Evolutionary conservation across 1,140 invertebrate genomes (phyloP).

Genomic region (Battus philenor): DNA sequence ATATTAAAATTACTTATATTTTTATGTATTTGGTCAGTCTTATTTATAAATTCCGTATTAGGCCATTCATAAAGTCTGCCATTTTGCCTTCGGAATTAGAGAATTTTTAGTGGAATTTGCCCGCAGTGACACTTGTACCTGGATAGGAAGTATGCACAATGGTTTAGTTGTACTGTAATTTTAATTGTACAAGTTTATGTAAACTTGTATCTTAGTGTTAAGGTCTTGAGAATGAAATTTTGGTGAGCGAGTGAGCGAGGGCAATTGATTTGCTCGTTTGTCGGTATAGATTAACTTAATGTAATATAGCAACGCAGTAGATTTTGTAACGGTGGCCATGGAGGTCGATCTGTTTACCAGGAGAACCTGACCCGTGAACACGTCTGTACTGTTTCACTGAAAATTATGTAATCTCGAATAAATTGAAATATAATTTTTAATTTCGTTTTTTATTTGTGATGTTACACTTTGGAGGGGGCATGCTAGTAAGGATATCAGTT

Average conservation of each 20-base stretch:
- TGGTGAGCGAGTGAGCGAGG: background rate
- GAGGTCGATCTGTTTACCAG: background rate
- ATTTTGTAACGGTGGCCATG: background rate
- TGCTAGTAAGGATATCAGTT: too few species aligned
- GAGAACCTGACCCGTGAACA: background rate
- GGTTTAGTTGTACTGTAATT: conserved; percentile 5
- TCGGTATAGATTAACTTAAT: background rate
- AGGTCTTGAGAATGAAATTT: too few species aligned
- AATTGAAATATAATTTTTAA: conserved; percentile 46
- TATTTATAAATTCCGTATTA: too few species aligned
- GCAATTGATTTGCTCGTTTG: background rate
- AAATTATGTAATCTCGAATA: conserved; percentile 55
- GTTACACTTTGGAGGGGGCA: too few species aligned
- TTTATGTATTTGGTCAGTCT: too few species aligned
- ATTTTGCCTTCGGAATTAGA: too few species aligned
- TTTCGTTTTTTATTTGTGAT: too few species aligned
- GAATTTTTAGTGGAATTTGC: too few species aligned
- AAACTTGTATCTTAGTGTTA: too few species aligned
- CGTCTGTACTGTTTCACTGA: conserved; percentile 26
- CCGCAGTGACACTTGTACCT: too few species aligned
- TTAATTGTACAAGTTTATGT: background rate
- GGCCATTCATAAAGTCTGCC: too few species aligned
- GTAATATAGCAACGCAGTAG: background rate
- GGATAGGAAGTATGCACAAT: conserved; percentile 30
- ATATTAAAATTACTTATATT: too few species aligned